Percentiles rank a stretch among this genome's conserved stretches.
These are phyloP conservation scores for Chloroceryle aenea DNA, from an alignment of 2,113 vertebrate species.

Conservation along the genomic window DNA sequence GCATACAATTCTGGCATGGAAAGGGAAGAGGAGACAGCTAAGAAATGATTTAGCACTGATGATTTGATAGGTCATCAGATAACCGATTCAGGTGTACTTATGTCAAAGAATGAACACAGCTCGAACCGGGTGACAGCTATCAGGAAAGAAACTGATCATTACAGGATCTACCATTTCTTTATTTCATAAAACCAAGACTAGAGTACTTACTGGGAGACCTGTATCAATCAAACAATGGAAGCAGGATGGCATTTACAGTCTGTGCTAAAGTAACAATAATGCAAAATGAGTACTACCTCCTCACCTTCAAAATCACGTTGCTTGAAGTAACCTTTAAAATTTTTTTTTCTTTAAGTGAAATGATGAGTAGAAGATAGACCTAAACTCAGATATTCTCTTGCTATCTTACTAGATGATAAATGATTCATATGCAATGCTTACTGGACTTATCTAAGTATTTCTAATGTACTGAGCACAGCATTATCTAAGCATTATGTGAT, in stretches of 20 bases:
- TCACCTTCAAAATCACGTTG: neutral
- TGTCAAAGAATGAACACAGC: neutral
- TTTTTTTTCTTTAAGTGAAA: neutral
- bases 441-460: conserved; percentile 1
- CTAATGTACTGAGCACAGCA: neutral
- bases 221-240: neutral
- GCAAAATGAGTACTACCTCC: neutral
- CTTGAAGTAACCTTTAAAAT: neutral
- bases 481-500: neutral
- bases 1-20: neutral
- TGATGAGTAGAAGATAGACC: neutral
- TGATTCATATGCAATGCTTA: neutral
- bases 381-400: neutral
- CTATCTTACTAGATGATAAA: conserved; percentile 21
- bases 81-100: neutral
- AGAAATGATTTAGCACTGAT: neutral
- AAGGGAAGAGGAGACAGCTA: neutral
- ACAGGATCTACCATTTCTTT: neutral
- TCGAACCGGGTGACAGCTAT: neutral
- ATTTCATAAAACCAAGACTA: neutral
- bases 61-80: neutral
- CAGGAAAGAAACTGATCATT: neutral
- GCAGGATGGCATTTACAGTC: neutral
- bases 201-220: neutral
- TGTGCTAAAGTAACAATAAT: neutral